phyloP scores from a whole-genome alignment of 2,113 vertebrate species.

The Esox niger region DNA sequence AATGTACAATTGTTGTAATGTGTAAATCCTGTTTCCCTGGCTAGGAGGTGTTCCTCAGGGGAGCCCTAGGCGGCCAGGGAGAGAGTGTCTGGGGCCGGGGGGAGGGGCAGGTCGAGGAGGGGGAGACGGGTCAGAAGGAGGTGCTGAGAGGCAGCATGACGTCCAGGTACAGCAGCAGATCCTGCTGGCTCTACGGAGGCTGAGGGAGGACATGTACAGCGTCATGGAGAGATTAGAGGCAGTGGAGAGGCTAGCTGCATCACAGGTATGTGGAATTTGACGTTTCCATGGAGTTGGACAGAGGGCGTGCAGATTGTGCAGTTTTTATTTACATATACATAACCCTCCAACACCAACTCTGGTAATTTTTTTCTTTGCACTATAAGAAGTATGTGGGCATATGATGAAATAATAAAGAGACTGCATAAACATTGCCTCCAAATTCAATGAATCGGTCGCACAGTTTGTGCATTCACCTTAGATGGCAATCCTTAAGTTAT shows the following conservation, averaged over 20 bases:
- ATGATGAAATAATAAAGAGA: too few relatives aligned
- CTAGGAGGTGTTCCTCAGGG: slow-evolving; percentile 53
- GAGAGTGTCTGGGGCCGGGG: neutral
- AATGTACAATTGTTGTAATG: too few relatives aligned
- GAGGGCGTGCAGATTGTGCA: too few relatives aligned
- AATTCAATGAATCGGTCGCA: too few relatives aligned
- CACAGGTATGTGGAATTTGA: slow-evolving; percentile 67
- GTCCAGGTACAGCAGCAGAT: slow-evolving; percentile 74
- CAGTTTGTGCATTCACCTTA: too few relatives aligned
- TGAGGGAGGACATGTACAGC: slow-evolving; percentile 82
- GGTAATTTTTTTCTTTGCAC: too few relatives aligned
- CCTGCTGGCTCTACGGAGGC: slow-evolving; percentile 71
- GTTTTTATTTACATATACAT: too few relatives aligned
- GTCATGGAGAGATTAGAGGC: slow-evolving; percentile 78
- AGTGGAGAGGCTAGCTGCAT: slow-evolving; percentile 72
- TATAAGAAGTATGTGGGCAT: too few relatives aligned
- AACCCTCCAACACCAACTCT: too few relatives aligned
- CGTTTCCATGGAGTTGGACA: too few relatives aligned
- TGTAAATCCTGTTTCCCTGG: slow-evolving; percentile 1
- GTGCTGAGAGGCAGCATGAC: slow-evolving; percentile 61
- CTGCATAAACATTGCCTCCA: too few relatives aligned
- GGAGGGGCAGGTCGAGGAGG: slow-evolving; percentile 38
- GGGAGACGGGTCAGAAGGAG: slow-evolving; percentile 53
- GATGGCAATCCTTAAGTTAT: too few relatives aligned
- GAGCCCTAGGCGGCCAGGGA: slow-evolving; percentile 2